Percentiles rank a stretch among this genome's conserved stretches.
Conservation (phyloP, 2,797 vertebrate species). For the Parauchenoglanis punctatus region DNA sequence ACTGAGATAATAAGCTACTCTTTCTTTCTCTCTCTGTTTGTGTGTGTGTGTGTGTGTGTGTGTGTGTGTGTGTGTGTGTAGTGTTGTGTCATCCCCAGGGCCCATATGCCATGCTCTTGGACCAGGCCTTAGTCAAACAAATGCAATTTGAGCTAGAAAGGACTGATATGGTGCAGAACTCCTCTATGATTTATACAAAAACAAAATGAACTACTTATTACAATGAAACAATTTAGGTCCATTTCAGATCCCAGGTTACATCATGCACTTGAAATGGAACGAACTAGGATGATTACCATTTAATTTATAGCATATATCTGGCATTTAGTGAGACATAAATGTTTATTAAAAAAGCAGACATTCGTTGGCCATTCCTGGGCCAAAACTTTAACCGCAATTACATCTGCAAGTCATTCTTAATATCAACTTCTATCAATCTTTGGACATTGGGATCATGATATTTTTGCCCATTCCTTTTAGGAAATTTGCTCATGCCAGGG, state of each 20-base stretch:
- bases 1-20: slow-evolving; percentile 2
- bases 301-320: not conserved
- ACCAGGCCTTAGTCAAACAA: not conserved
- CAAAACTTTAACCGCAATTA: not conserved
- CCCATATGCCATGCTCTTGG: slow-evolving; percentile 10
- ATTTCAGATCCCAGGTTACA: not conserved
- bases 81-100: slow-evolving; percentile 6
- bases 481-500: not conserved
- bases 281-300: too few relatives aligned
- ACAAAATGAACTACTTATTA: too few relatives aligned
- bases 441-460: not conserved
- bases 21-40: not conserved
- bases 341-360: not conserved
- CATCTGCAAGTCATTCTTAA: not conserved
- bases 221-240: not conserved
- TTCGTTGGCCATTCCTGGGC: not conserved
- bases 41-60: slow-evolving; percentile 14
- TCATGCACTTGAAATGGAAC: not conserved
- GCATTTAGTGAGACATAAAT: not conserved
- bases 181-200: not conserved
- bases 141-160: not conserved
- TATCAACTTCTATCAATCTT: not conserved
- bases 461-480: not conserved
- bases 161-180: not conserved
- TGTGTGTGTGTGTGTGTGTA: slow-evolving; percentile 18